Conservation (phyloP, 2,888 invertebrate species). For the Smittia sp. region DNA sequence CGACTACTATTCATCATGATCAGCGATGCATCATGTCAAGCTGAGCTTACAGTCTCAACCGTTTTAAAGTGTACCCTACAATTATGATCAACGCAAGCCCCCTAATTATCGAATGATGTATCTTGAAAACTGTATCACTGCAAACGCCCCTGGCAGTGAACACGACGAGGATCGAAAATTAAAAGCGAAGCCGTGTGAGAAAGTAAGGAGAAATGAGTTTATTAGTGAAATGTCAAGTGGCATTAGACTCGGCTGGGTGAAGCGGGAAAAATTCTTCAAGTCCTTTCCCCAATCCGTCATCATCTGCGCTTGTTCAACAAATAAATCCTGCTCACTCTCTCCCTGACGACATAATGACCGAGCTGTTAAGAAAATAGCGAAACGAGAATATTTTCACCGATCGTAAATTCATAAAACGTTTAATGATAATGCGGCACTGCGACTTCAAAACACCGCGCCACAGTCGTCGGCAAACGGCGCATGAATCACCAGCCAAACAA, state of each 20-base stretch:
- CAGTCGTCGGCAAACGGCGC: not conserved
- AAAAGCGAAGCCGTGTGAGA: not conserved
- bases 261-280: not conserved
- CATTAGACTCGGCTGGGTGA: conserved; percentile 4
- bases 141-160: conserved; percentile 30
- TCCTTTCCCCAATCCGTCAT: too few relatives aligned
- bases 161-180: not conserved
- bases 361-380: not conserved
- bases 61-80: conserved; percentile 38
- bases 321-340: conserved; percentile 1
- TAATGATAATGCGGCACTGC: conserved; percentile 20
- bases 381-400: conserved; percentile 6
- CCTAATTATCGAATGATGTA: conserved; percentile 11
- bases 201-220: conserved; percentile 14
- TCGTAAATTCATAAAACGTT: conserved; percentile 20
- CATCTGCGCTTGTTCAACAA: not conserved
- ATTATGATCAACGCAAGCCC: conserved; percentile 30
- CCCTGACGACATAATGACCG: conserved; percentile 22
- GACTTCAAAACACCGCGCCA: conserved; percentile 4
- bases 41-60: too few relatives aligned
- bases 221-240: conserved; percentile 20
- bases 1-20: not conserved
- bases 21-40: not conserved
- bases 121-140: conserved; percentile 34
- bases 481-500: conserved; percentile 22